Conservation (phyloP, 1,140 invertebrate genomes). For the Chironomus striatipennis region DNA sequence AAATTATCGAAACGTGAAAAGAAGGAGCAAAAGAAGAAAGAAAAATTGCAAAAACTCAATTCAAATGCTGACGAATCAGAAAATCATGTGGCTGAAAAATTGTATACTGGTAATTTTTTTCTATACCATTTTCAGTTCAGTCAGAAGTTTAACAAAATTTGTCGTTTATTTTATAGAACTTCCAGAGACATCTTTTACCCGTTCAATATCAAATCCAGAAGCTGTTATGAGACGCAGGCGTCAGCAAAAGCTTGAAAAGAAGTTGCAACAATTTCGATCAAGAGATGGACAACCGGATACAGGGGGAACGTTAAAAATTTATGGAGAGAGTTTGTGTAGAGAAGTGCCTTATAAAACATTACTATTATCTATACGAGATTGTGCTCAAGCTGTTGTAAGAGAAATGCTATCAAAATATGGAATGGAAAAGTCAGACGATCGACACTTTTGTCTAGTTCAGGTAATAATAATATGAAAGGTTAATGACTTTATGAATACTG, state of each 20-base stretch:
- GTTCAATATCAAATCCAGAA: conserved; percentile 98
- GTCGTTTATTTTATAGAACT: conserved; percentile 59
- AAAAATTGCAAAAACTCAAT: conserved; percentile 79
- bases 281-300: conserved; percentile 88
- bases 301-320: conserved; percentile 94
- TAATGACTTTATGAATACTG: too few relatives aligned
- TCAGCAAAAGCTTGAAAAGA: conserved; percentile 96
- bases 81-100: conserved; percentile 82
- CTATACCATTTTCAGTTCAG: not conserved
- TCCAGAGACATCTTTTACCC: conserved; percentile 94
- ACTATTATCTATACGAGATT: conserved; percentile 86
- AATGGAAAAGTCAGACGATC: conserved; percentile 76
- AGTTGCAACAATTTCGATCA: conserved; percentile 90
- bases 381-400: conserved; percentile 80
- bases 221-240: conserved; percentile 93
- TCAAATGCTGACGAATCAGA: conserved; percentile 62
- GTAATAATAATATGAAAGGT: too few relatives aligned
- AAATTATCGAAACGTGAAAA: conserved; percentile 98
- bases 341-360: conserved; percentile 98
- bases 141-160: not conserved
- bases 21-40: conserved; percentile 95
- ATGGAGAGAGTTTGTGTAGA: conserved; percentile 90
- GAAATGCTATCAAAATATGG: conserved; percentile 98
- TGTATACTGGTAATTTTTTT: conserved; percentile 74
- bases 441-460: conserved; percentile 91